phyloP scores from a whole-genome alignment of 2,888 invertebrate genomes.

The Teleiodes luculella region DNA sequence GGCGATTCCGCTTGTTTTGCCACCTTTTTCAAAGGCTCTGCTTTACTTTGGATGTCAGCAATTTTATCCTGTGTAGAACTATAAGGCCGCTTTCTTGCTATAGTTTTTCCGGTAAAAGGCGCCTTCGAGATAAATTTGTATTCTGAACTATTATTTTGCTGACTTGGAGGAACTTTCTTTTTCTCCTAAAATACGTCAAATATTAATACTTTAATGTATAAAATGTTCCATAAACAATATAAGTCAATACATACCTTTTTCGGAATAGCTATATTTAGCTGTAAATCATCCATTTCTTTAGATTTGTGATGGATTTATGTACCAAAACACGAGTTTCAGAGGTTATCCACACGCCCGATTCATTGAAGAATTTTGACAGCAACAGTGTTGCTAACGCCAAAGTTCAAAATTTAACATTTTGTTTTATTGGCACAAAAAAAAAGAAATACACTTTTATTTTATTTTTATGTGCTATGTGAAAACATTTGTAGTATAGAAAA shows the following conservation, averaged over 20 bases:
- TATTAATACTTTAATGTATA: background rate
- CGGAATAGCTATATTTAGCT: constrained; percentile 62
- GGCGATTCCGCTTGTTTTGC: constrained; percentile 33
- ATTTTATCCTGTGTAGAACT: constrained; percentile 34
- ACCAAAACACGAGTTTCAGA: constrained; percentile 30
- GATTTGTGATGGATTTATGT: constrained; percentile 25
- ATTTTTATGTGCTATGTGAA: too few species aligned
- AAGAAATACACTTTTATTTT: too few species aligned
- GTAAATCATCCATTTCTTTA: constrained; percentile 76
- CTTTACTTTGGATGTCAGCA: constrained; percentile 35
- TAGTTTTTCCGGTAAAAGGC: constrained; percentile 62
- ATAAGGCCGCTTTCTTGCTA: constrained; percentile 66
- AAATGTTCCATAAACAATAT: background rate
- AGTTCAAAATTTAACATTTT: too few species aligned
- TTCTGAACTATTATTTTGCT: constrained; percentile 45
- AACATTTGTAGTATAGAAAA: too few species aligned
- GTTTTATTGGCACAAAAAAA: too few species aligned
- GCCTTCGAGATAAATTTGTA: constrained; percentile 68
- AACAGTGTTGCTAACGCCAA: too few species aligned
- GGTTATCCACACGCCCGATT: constrained; percentile 51
- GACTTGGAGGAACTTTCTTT: constrained; percentile 23
- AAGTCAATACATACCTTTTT: constrained; percentile 48
- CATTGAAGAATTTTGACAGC: too few species aligned
- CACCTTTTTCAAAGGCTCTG: constrained; percentile 51
- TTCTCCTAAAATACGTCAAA: constrained; percentile 34